Evolutionary conservation across 2,888 invertebrate species (phyloP), one percentile per base, ranked within the genome.

Genomic region (Halictus quadricinctus): DNA sequence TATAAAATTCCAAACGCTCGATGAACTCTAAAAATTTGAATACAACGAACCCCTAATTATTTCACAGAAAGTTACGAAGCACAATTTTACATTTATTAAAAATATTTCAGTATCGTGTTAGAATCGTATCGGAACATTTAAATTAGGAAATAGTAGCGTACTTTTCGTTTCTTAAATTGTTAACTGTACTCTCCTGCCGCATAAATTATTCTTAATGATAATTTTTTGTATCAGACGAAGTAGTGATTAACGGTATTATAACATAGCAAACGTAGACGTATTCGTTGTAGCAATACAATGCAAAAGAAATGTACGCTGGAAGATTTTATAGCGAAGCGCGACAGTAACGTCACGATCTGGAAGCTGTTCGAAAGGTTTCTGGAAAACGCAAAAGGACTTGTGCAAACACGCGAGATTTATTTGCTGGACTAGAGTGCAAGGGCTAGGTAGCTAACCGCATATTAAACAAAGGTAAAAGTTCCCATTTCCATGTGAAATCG

Each of bases 351-450:
- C 74, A 79, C 79, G 85, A 77, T 60, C 60, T 80, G 80, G 76
- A 82, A 84, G 72, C 36, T 64, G 29, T 79, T 83, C 75, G 87
- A 90, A 90, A 89, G 88, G 86, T 90, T 80, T 90, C 85, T 86
- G 87, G 89, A 91, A 90, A 91, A 90, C 58, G 83, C 84, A 88
- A 79, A 91, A 92, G 90, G 90, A 90, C 88, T 92, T 89, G 76
- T 80, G 79, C 90, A 93, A 93, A 93, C 89, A 93, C 54, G 87
- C 85, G 91, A 92, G 90, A 91, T 89, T 85, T 89, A 90, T 91
- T 88, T 91, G 91, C 92, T 91, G 87, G 88, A 88, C 79, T 78
- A 83, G 81, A 80, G 43, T 81, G 83, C 90, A 89, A 91, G 91
- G 88, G 90, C 79, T 80, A 79, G 58, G 78, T 72, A 78, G 88